A percentile compares a stretch with the other conserved stretches of the same genome.
These are phyloP conservation scores for Sardina pilchardus DNA, from an alignment of 2,113 vertebrate species.

Conservation along the genomic window DNA sequence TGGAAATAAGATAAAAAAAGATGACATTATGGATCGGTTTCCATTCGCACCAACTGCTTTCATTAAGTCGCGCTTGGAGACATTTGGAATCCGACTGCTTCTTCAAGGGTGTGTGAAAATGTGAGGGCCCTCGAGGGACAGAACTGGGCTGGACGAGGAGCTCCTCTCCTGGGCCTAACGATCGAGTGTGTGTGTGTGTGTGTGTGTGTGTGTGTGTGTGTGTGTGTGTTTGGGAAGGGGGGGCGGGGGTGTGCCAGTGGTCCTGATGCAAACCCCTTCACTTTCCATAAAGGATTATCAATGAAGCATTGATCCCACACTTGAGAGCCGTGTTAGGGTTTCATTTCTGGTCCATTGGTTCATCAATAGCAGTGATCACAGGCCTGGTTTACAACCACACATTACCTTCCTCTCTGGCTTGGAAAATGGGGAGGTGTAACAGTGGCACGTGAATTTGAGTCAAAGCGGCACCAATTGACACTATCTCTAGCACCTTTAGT, in stretches of 20 bases:
- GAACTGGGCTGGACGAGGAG: not conserved
- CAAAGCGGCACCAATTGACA: not conserved
- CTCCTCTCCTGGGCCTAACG: not conserved
- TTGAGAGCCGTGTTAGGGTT: slow-evolving; percentile 2
- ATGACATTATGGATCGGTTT: slow-evolving; percentile 66
- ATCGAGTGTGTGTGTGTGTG: not conserved
- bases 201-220: not conserved
- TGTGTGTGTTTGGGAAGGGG: not conserved
- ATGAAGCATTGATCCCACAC: slow-evolving; percentile 35
- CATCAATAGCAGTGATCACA: slow-evolving; percentile 5
- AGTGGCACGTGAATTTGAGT: not conserved
- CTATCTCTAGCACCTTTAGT: not conserved
- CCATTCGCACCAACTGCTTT: slow-evolving; percentile 55
- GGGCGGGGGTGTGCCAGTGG: not conserved
- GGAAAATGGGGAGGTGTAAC: not conserved
- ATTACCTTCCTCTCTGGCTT: not conserved
- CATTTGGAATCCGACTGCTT: not conserved
- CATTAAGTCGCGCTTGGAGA: slow-evolving; percentile 49
- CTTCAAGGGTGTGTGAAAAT: not conserved
- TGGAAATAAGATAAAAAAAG: slow-evolving; percentile 66
- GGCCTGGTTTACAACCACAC: not conserved
- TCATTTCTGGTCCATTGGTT: slow-evolving; percentile 33
- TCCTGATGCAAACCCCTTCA: not conserved
- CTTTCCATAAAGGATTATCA: slow-evolving; percentile 26
- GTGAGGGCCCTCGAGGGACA: not conserved